Evolutionary conservation across 2,797 vertebrate genomes (phyloP).

Genomic region (Lagorchestes hirsutus): DNA sequence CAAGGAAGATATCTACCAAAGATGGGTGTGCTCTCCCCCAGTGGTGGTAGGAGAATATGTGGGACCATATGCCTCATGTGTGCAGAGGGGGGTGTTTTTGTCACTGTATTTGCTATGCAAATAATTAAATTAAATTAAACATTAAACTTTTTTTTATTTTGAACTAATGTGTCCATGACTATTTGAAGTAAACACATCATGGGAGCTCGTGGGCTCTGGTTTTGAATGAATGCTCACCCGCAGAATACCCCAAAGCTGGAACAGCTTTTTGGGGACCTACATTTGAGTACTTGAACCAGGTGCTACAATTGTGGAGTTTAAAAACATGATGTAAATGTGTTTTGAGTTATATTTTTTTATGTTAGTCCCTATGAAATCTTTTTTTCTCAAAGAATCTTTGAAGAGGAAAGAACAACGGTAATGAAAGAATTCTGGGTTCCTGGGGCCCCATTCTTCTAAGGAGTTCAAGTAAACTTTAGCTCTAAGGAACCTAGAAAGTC

Average conservation of each 20-base stretch:
- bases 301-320: background rate
- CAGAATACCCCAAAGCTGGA: background rate
- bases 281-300: background rate
- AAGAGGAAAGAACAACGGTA: background rate
- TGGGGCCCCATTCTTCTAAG: background rate
- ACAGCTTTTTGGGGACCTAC: background rate
- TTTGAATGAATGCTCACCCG: background rate
- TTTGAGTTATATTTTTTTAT: background rate
- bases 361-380: background rate
- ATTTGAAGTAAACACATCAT: background rate
- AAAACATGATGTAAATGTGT: background rate
- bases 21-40: background rate
- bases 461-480: background rate
- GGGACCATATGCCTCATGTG: background rate
- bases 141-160: background rate
- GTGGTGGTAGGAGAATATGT: background rate
- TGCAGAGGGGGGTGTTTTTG: background rate
- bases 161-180: background rate
- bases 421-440: background rate
- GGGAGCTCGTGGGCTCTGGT: background rate
- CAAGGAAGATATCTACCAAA: background rate
- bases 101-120: background rate
- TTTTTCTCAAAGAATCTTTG: background rate
- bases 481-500: background rate
- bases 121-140: too few relatives aligned